Evolutionary conservation across 2,797 vertebrate species (phyloP).

Genomic region (Erpetoichthys calabaricus): DNA sequence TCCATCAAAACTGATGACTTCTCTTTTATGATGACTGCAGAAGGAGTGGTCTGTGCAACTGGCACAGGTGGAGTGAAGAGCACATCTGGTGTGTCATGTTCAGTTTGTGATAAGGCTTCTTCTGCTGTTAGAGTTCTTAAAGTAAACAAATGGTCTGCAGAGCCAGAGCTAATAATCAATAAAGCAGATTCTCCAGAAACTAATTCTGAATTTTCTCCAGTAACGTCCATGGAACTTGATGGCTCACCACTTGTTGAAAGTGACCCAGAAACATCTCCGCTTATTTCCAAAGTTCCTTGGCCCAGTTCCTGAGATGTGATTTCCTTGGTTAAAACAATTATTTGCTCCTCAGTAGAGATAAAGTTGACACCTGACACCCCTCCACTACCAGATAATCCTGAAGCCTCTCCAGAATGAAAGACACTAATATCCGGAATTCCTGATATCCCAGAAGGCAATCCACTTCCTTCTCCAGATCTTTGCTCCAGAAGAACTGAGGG

Average conservation of each 20-base stretch:
- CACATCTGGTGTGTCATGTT: constrained; percentile 23
- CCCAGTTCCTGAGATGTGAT: constrained; percentile 46
- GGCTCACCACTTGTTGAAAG: constrained; percentile 31
- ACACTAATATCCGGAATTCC: constrained; percentile 39
- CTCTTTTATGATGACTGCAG: constrained; percentile 14
- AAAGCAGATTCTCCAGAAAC: constrained; percentile 30
- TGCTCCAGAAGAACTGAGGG: constrained; percentile 53
- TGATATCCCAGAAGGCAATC: constrained; percentile 45
- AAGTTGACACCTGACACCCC: constrained; percentile 43
- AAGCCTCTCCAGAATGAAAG: constrained; percentile 42
- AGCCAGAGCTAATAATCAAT: constrained; percentile 26
- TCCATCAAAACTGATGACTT: constrained; percentile 20
- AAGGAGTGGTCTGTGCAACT: constrained; percentile 24
- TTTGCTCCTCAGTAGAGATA: constrained; percentile 44
- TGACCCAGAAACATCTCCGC: constrained; percentile 32
- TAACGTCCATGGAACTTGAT: constrained; percentile 27
- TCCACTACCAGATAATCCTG: constrained; percentile 34
- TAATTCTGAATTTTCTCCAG: constrained; percentile 30
- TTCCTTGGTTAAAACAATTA: constrained; percentile 40
- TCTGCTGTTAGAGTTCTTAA: constrained; percentile 27
- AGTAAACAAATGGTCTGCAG: constrained; percentile 33
- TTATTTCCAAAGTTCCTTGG: constrained; percentile 43
- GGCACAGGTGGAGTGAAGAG: constrained; percentile 16
- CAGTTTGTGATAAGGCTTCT: constrained; percentile 30
- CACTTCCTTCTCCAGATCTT: constrained; percentile 52